Evolutionary conservation across 2,113 vertebrate species (phyloP), one percentile per base, ranked within the genome.

Genomic region (Larimichthys polyactis): DNA sequence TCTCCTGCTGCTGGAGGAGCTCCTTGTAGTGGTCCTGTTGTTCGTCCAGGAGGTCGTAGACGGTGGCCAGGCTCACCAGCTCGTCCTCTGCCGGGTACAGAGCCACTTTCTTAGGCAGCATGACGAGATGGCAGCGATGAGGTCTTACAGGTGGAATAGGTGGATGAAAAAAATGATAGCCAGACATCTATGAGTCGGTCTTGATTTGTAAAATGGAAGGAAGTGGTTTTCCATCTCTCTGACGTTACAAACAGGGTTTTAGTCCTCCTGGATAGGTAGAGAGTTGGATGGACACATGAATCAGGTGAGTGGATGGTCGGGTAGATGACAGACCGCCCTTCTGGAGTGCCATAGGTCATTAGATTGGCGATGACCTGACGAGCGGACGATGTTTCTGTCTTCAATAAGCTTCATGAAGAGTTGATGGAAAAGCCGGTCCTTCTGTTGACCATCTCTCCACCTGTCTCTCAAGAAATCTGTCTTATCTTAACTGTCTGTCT

Each of bases 41-140:
- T 57, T 95, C 93, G 1, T 95, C 94, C 74, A 96, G 75, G 24
- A 96, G 90, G 51, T 96, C 92, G 5, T 92, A 93, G 22, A 95
- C 68, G 0, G 92, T 89, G 22, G 90, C 89, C 63, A 92, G 70
- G 46, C 90, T 92, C 44, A 93, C 85, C 3, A 82, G 67, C 6
- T 94, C 91, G 10, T 94, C 91, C 36, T 92, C 90, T 17, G 75
- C n/a, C 0, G 86, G 79, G 59, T 93, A 94, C 22, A 94, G 8
- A 0, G 85, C 49, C 0, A 81, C 78, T 57, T 93, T 90, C 52
- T 94, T 91, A 1, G 93, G 93, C 76, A 91, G 76, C 95, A 95
- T 94, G 14, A 71, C 5, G 59, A 77, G 29, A 29, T 76, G 48
- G 63, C 74, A 86, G 44, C 24, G 77, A 49, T 60, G 17, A 17